Percentiles rank a stretch among this genome's conserved stretches.
Conservation (phyloP, 2,888 invertebrate genomes). For the Archaeoteleia sp. region DNA sequence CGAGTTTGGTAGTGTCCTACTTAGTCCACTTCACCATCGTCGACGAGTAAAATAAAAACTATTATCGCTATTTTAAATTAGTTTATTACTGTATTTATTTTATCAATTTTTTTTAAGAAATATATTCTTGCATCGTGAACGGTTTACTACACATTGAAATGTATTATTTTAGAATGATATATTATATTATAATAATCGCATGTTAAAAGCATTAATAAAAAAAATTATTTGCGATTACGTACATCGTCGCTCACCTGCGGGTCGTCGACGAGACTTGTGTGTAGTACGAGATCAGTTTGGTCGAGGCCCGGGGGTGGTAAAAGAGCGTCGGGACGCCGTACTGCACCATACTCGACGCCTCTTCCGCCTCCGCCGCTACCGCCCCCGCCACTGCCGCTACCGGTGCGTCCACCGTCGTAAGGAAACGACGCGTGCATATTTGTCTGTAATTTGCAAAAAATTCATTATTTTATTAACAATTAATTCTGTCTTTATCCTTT, state of each 20-base stretch:
- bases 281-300: slow-evolving; percentile 73
- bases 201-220: slow-evolving; percentile 5
- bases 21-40: too few relatives aligned
- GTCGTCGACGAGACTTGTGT: slow-evolving; percentile 74
- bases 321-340: slow-evolving; percentile 72
- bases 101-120: too few relatives aligned
- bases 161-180: too few relatives aligned
- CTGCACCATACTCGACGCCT: slow-evolving; percentile 70
- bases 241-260: slow-evolving; percentile 75
- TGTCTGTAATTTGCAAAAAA: too few relatives aligned
- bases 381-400: slow-evolving; percentile 72
- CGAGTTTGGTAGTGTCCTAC: too few relatives aligned
- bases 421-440: slow-evolving; percentile 77
- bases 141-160: too few relatives aligned
- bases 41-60: too few relatives aligned
- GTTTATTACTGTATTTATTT: too few relatives aligned
- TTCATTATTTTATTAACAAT: too few relatives aligned
- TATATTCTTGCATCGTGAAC: too few relatives aligned
- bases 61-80: too few relatives aligned
- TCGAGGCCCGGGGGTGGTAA: slow-evolving; percentile 73
- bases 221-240: slow-evolving; percentile 67
- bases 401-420: slow-evolving; percentile 74
- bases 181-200: not conserved
- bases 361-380: slow-evolving; percentile 67
- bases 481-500: too few relatives aligned